Evolutionary conservation across 2,113 vertebrate species (phyloP).

Genomic region (Cynoglossus semilaevis): DNA sequence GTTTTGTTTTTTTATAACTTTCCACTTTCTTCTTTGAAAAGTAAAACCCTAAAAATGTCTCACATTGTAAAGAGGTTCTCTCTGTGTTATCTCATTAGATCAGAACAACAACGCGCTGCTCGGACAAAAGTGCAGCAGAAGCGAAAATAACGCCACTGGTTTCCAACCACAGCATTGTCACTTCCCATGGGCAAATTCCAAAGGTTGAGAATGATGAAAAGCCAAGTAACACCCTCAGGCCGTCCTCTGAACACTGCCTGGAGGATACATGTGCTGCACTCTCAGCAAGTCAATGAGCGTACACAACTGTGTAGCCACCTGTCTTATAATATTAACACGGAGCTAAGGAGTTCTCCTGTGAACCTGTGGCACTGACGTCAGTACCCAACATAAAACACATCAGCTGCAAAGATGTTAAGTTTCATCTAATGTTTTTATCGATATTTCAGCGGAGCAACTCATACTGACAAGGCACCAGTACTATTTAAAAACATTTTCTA

Average conservation of each 20-base stretch:
- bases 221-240: conserved; percentile 61
- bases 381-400: neutral
- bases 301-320: conserved; percentile 26
- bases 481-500: no score
- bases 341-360: conserved; percentile 24
- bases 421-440: no score
- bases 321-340: conserved; percentile 15
- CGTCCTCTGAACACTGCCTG: conserved; percentile 60
- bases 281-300: conserved; percentile 63
- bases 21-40: conserved; percentile 1
- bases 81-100: conserved; percentile 46
- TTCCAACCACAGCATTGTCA: conserved; percentile 37
- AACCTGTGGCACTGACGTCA: neutral
- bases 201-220: conserved; percentile 69
- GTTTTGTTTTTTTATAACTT: no score
- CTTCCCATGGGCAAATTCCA: conserved; percentile 58
- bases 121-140: conserved; percentile 34
- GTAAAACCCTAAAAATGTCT: neutral
- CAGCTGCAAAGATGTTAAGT: no score
- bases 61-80: conserved; percentile 5
- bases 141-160: conserved; percentile 35
- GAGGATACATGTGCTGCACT: conserved; percentile 52
- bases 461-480: no score
- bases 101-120: conserved; percentile 19
- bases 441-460: no score